phyloP scores from a whole-genome alignment of 2,113 vertebrate genomes.

The Vombatus ursinus region DNA sequence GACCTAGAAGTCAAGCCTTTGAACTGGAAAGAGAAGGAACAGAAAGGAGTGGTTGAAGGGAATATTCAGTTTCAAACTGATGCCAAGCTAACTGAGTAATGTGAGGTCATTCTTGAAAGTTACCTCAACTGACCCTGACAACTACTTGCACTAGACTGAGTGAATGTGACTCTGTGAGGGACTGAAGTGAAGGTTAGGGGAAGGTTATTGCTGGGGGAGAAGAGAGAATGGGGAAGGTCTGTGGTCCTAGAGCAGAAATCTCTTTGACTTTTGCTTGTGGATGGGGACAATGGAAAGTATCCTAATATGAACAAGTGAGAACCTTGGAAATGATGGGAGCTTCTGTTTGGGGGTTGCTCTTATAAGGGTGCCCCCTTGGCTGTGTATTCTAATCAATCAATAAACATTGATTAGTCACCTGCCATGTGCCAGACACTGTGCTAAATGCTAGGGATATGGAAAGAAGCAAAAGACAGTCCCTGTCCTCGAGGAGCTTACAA shows the following conservation, averaged over 20 bases:
- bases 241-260: background rate
- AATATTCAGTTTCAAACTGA: background rate
- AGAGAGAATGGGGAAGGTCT: constrained; percentile 8
- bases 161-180: background rate
- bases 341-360: background rate
- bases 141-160: background rate
- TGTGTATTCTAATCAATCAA: background rate
- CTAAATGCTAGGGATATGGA: background rate
- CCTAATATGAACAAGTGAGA: background rate
- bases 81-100: background rate
- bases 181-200: background rate
- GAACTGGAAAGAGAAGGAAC: background rate
- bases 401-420: background rate
- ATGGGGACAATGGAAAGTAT: background rate
- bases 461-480: background rate
- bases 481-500: background rate
- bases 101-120: background rate
- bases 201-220: background rate
- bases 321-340: background rate
- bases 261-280: background rate
- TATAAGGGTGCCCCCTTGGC: background rate
- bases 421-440: background rate
- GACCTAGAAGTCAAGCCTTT: background rate
- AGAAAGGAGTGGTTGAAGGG: background rate
- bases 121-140: background rate